Base-by-base conservation (phyloP, 2,113 vertebrate genomes). In the Perccottus glenii region DNA sequence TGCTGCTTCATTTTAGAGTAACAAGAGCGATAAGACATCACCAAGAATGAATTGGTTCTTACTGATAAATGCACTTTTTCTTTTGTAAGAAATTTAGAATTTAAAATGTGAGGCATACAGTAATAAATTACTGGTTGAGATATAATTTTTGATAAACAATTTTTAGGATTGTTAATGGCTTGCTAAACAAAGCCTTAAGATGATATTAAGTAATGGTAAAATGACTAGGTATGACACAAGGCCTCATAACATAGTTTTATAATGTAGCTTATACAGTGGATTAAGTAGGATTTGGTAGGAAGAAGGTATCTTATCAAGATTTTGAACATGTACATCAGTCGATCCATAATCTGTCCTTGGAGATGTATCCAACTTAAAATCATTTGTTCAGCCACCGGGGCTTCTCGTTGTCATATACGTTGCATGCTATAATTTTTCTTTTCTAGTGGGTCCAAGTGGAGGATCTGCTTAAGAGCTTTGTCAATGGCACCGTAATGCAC, bases 61-160 rank as follows among this genome's bases (percentile, higher is more conserved):
- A 78, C 81, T 75, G 70, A 86, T 80, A 81, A 81, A 88, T 90
- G 88, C 90, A 90, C 90, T 91, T 91, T 84, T 78, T 71, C 47
- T 76, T 80, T 89, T 85, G 66, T 87, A 86, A 88, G 78, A 77
- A 86, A 82, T 77, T 68, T 84, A 85, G 67, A 81, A 75, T 86
- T 80, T 87, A 66, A 76, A 77, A 73, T 84, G 73, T 85, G 66
- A 85, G 66, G 59, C 60, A 6, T 71, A 77, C 76, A 73, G 75
- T 83, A 77, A 71, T 76, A 63, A 75, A 78, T 76, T 84, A 83
- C 81, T 81, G 64, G 81, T 76, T 87, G 60, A 78, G 73, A 70
- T 61, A 48, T 80, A 47, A 16, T 72, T 80, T 85, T 80, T 69
- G 67, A 61, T 82, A 82, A 84, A 62, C 73, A 68, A 80, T 87